A percentile compares a stretch with the other conserved stretches of the same genome.
These are phyloP conservation scores for Crossocerus cetratus DNA, from an alignment of 2,888 invertebrate genomes.

Conservation along the genomic window DNA sequence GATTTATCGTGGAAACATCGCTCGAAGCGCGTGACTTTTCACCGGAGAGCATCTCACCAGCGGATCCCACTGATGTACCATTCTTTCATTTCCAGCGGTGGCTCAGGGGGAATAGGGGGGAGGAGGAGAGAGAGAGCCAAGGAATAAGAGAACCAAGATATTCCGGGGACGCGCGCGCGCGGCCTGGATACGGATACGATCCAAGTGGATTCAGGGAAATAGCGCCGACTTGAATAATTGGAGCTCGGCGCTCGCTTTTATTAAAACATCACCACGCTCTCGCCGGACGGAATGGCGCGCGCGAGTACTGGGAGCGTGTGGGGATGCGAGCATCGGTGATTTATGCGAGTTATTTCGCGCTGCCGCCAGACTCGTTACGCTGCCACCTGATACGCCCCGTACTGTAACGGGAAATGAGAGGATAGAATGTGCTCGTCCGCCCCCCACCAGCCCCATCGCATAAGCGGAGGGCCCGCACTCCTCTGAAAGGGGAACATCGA, in stretches of 20 bases:
- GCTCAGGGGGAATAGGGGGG: too few species aligned
- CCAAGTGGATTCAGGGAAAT: conserved; percentile 16
- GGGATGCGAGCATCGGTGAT: conserved; percentile 57
- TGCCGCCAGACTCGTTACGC: conserved; percentile 50
- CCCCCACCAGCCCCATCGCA: neutral
- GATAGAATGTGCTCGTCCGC: neutral
- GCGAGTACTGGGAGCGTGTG: conserved; percentile 52
- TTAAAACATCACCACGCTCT: conserved; percentile 57
- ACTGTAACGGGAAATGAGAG: conserved; percentile 45
- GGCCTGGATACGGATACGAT: conserved; percentile 18
- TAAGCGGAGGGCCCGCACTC: too few species aligned
- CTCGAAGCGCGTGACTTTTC: neutral
- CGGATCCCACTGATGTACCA: too few species aligned
- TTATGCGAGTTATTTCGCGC: conserved; percentile 62
- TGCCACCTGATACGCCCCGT: conserved; percentile 33
- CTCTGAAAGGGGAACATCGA: neutral
- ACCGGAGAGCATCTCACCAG: neutral
- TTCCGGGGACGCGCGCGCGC: too few species aligned
- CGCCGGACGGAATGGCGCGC: conserved; percentile 42
- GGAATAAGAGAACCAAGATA: too few species aligned
- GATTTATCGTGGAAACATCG: neutral
- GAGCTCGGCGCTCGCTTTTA: conserved; percentile 53
- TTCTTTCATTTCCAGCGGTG: too few species aligned
- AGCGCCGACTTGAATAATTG: conserved; percentile 60
- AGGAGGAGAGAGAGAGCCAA: too few species aligned